A percentile compares a stretch with the other conserved stretches of the same genome.
Conservation (phyloP, 2,888 invertebrate species). For the Kuschelorhynchus macadamiae region DNA sequence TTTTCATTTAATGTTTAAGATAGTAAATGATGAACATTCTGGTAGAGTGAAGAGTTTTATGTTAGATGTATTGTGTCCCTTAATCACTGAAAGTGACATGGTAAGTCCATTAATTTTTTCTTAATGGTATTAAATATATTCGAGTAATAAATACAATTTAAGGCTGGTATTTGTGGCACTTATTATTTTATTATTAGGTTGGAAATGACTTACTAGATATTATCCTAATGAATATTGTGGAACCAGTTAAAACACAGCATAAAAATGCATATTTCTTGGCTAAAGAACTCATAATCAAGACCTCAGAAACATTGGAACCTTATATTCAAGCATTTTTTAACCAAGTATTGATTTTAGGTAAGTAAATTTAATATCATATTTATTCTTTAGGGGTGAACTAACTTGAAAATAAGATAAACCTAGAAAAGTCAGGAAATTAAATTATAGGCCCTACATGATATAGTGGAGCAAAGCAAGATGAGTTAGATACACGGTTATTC, state of each 20-base stretch:
- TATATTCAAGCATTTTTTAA: slow-evolving; percentile 99
- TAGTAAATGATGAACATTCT: slow-evolving; percentile 97
- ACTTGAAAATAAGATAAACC: too few species aligned
- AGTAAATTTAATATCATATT: background rate
- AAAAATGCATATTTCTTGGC: slow-evolving; percentile 93
- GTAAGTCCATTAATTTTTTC: slow-evolving; percentile 60
- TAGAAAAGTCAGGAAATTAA: too few species aligned
- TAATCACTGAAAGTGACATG: slow-evolving; percentile 95
- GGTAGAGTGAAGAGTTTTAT: slow-evolving; percentile 97
- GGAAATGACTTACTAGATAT: slow-evolving; percentile 95
- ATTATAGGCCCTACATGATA: too few species aligned
- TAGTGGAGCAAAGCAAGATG: too few species aligned
- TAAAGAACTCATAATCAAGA: slow-evolving; percentile 92
- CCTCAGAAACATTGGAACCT: slow-evolving; percentile 92
- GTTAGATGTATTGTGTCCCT: slow-evolving; percentile 94
- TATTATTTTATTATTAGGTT: slow-evolving; percentile 69
- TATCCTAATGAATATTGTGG: slow-evolving; percentile 93
- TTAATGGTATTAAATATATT: background rate
- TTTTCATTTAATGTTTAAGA: slow-evolving; percentile 94
- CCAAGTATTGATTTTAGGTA: slow-evolving; percentile 86
- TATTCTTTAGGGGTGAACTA: background rate
- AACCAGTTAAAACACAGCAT: slow-evolving; percentile 90
- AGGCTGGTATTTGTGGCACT: too few species aligned
- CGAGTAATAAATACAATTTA: too few species aligned
- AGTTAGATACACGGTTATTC: too few species aligned